A percentile compares a stretch with the other conserved stretches of the same genome.
Conservation (phyloP, 2,797 vertebrate species). For the Graptemys geographica region DNA sequence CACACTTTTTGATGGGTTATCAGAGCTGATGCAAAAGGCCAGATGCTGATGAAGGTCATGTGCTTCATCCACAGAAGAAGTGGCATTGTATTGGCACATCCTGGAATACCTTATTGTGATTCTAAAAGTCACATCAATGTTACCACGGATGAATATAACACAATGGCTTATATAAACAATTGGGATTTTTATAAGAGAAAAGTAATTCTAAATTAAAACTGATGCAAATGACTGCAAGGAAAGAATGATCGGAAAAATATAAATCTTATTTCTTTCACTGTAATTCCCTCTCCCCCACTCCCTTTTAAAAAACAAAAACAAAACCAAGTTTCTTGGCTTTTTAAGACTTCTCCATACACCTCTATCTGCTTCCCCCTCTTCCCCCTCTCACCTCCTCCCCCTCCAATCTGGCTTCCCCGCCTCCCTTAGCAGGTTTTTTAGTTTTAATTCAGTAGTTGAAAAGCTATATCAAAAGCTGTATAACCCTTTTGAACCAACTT, state of each 20-base stretch:
- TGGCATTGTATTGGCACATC: background rate
- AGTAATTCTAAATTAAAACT: constrained; percentile 78
- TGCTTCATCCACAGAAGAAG: constrained; percentile 25
- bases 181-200: constrained; percentile 70
- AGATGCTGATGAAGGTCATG: constrained; percentile 22
- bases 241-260: constrained; percentile 75
- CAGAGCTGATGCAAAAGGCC: constrained; percentile 72
- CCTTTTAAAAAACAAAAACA: constrained; percentile 33
- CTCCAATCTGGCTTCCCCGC: constrained; percentile 85
- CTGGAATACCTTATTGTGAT: background rate
- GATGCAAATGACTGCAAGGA: constrained; percentile 49
- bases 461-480: constrained; percentile 83
- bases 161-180: constrained; percentile 57
- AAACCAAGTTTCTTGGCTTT: constrained; percentile 80
- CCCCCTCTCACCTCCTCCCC: constrained; percentile 86
- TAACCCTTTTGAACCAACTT: constrained; percentile 81
- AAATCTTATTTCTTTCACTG: constrained; percentile 80
- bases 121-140: constrained; percentile 16
- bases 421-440: constrained; percentile 84
- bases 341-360: constrained; percentile 81
- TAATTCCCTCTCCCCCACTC: constrained; percentile 31
- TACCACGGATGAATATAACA: background rate
- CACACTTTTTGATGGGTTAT: constrained; percentile 71
- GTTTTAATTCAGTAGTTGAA: constrained; percentile 85
- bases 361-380: constrained; percentile 81